These are phyloP conservation scores for Cataglyphis livida DNA, from an alignment of 2,888 invertebrate species.

Conservation along the genomic window DNA sequence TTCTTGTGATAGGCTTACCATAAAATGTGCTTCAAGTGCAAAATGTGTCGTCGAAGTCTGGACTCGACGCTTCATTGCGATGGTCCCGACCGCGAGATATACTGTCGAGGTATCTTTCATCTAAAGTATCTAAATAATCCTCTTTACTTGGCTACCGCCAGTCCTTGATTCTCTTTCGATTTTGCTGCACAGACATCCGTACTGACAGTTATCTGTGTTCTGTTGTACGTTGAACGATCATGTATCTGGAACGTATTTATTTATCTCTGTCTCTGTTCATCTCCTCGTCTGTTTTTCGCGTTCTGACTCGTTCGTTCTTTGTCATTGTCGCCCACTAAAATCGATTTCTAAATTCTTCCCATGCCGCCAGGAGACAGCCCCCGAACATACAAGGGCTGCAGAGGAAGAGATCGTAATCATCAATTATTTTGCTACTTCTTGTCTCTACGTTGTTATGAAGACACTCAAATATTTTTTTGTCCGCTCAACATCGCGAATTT, in stretches of 20 bases:
- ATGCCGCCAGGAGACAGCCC: conserved; percentile 46
- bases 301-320: conserved; percentile 32
- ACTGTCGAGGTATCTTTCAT: conserved; percentile 93
- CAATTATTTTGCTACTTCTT: neutral
- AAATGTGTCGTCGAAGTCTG: conserved; percentile 93
- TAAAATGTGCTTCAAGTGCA: conserved; percentile 96
- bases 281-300: conserved; percentile 8
- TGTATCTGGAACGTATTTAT: conserved; percentile 15
- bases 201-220: conserved; percentile 42
- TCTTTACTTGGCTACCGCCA: neutral
- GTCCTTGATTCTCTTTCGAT: conserved; percentile 25
- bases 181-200: conserved; percentile 35
- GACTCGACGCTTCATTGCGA: conserved; percentile 96
- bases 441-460: neutral
- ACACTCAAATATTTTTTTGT: conserved; percentile 8
- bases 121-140: conserved; percentile 55
- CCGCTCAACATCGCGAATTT: neutral
- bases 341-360: conserved; percentile 20
- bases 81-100: conserved; percentile 96
- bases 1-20: conserved; percentile 92
- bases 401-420: neutral
- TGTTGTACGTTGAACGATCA: conserved; percentile 39
- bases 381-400: conserved; percentile 38
- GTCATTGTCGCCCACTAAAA: conserved; percentile 39
- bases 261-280: conserved; percentile 17